Conservation (phyloP, 53 echinoderm and acorn worm genomes). For the Paracentrotus lividus region DNA sequence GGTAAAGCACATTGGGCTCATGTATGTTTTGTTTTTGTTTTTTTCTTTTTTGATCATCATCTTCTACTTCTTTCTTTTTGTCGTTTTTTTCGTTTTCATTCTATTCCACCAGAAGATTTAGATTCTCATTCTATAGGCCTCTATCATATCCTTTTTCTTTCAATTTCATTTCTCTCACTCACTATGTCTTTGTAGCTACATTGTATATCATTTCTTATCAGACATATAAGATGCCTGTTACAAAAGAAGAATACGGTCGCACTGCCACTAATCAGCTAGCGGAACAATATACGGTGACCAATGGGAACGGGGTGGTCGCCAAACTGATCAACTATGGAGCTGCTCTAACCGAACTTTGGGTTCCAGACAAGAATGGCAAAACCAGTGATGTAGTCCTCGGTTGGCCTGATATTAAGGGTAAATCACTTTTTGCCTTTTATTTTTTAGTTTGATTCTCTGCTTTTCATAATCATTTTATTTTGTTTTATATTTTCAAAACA, state of each 20-base stretch:
- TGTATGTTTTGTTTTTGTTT: background rate
- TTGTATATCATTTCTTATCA: background rate
- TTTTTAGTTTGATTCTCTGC: background rate
- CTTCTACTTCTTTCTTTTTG: background rate
- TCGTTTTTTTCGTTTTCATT: background rate
- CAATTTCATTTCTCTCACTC: background rate
- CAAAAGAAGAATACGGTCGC: slow-evolving; percentile 75
- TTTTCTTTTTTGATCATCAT: too few species aligned
- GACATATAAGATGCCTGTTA: slow-evolving; percentile 8
- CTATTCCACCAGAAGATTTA: background rate
- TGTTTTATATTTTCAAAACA: background rate
- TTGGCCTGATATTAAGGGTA: slow-evolving; percentile 84
- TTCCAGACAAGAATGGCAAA: slow-evolving; percentile 82
- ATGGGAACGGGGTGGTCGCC: slow-evolving; percentile 81
- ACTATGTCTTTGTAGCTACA: background rate
- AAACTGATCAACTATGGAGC: slow-evolving; percentile 89
- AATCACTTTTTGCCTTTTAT: background rate
- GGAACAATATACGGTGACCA: slow-evolving; percentile 77
- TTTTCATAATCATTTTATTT: background rate
- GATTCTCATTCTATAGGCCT: background rate
- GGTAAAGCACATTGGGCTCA: background rate
- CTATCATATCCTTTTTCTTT: background rate
- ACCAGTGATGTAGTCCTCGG: slow-evolving; percentile 85
- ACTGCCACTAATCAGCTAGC: slow-evolving; percentile 76
- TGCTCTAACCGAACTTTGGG: slow-evolving; percentile 78